phyloP scores from a whole-genome alignment of 2,113 vertebrate species.

The Centropus bengalensis region DNA sequence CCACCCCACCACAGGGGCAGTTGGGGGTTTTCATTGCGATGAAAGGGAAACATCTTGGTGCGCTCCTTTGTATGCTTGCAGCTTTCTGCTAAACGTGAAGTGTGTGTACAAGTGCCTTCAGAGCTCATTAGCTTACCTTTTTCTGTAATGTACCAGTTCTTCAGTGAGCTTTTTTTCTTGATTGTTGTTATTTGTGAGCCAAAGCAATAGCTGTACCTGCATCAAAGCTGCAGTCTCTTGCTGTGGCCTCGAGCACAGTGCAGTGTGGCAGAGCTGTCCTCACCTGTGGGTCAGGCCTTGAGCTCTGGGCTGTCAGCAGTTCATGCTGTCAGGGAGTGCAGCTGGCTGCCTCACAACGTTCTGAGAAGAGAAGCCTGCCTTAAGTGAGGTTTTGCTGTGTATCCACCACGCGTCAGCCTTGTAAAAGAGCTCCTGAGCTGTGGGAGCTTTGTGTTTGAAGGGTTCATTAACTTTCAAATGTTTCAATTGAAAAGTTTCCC shows the following conservation, averaged over 20 bases:
- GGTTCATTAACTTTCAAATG: slow-evolving; percentile 64
- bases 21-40: not conserved
- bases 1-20: accelerated
- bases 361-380: not conserved
- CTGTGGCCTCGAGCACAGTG: not conserved
- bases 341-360: not conserved
- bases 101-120: not conserved
- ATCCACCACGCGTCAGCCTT: not conserved
- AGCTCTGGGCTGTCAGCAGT: not conserved
- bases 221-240: not conserved
- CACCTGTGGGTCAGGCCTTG: accelerated
- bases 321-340: not conserved
- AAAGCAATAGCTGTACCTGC: not conserved
- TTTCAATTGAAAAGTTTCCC: slow-evolving; percentile 58
- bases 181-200: not conserved
- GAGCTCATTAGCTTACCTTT: not conserved
- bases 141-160: not conserved
- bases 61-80: accelerated
- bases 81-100: not conserved
- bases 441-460: slow-evolving; percentile 43
- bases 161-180: not conserved
- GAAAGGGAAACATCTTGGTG: not conserved
- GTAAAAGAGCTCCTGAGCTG: not conserved
- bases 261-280: not conserved
- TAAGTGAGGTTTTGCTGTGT: not conserved